Conservation (phyloP, 2,888 invertebrate species). For the Drosophila lutescens region DNA sequence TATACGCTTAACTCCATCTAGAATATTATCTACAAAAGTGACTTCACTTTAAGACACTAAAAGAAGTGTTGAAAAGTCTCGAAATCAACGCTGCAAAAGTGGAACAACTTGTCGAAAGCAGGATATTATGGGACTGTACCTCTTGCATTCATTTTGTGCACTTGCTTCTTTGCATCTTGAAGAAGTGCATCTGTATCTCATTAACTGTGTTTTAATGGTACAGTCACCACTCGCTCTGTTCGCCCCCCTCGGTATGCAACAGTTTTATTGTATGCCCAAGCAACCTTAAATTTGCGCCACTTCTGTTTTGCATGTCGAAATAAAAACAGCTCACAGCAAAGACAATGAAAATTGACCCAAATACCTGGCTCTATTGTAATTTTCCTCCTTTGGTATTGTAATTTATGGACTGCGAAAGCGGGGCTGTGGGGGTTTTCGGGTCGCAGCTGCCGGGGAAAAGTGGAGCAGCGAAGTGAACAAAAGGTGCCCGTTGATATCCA, state of each 20-base stretch:
- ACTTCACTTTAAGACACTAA: not conserved
- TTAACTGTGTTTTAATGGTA: constrained; percentile 23
- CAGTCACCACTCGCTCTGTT: not conserved
- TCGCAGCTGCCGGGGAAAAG: constrained; percentile 8
- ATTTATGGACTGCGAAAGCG: constrained; percentile 53
- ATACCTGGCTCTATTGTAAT: constrained; percentile 51
- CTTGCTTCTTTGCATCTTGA: constrained; percentile 22
- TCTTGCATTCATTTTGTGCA: constrained; percentile 35
- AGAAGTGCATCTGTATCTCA: constrained; percentile 21
- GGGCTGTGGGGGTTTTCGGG: constrained; percentile 2
- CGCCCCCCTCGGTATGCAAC: constrained; percentile 51
- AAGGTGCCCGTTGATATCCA: constrained; percentile 15
- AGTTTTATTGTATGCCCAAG: constrained; percentile 27
- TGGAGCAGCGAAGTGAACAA: constrained; percentile 40
- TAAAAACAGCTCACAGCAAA: constrained; percentile 14
- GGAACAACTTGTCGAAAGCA: not conserved
- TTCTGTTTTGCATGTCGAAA: constrained; percentile 66
- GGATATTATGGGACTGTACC: not conserved
- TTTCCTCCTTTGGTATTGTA: constrained; percentile 59
- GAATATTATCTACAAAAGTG: not conserved
- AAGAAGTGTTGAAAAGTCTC: not conserved
- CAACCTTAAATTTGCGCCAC: constrained; percentile 63
- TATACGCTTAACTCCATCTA: not conserved
- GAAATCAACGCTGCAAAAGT: not conserved
- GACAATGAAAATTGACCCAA: constrained; percentile 62